Percentiles rank a stretch among this genome's conserved stretches.
Evolutionary conservation across 2,888 invertebrate species (phyloP).

Genomic region (Platycheirus rosarum): DNA sequence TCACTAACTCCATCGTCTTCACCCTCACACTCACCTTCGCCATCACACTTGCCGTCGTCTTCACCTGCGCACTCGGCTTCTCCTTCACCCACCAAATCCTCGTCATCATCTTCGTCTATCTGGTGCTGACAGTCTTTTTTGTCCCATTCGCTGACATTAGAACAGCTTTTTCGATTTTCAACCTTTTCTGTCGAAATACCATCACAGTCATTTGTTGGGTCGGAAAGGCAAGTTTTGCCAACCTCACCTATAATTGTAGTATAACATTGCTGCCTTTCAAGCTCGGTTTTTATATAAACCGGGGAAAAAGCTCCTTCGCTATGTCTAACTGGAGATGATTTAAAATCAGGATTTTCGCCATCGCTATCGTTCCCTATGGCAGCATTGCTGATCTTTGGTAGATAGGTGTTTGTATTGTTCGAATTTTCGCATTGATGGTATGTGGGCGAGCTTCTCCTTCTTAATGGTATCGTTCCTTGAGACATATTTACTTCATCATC

Average conservation of each 20-base stretch:
- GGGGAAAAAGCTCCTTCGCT: conserved; percentile 11
- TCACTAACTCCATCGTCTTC: no score
- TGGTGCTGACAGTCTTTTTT: conserved; percentile 84
- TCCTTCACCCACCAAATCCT: conserved; percentile 17
- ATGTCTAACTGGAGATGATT: background rate
- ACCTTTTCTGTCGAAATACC: conserved; percentile 27
- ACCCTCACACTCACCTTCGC: no score
- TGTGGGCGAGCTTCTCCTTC: conserved; percentile 29
- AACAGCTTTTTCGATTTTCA: conserved; percentile 56
- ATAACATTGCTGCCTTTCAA: conserved; percentile 13
- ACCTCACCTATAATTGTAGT: conserved; percentile 23
- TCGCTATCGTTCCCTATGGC: conserved; percentile 8
- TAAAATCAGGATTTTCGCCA: conserved; percentile 23
- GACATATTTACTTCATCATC: conserved; percentile 43
- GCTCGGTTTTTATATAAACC: conserved; percentile 4
- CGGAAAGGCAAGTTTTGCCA: conserved; percentile 5
- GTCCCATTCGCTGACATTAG: conserved; percentile 50
- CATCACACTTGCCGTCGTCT: no score
- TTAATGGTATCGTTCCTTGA: conserved; percentile 2
- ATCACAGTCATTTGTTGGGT: conserved; percentile 40
- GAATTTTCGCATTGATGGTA: conserved; percentile 30
- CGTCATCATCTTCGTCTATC: conserved; percentile 72
- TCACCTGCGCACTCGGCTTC: no score
- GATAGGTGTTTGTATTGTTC: conserved; percentile 40
- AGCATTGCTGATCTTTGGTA: conserved; percentile 58